These are phyloP conservation scores for Caenorhabditis angaria DNA, from an alignment of 2,888 invertebrate genomes.

Conservation along the genomic window DNA sequence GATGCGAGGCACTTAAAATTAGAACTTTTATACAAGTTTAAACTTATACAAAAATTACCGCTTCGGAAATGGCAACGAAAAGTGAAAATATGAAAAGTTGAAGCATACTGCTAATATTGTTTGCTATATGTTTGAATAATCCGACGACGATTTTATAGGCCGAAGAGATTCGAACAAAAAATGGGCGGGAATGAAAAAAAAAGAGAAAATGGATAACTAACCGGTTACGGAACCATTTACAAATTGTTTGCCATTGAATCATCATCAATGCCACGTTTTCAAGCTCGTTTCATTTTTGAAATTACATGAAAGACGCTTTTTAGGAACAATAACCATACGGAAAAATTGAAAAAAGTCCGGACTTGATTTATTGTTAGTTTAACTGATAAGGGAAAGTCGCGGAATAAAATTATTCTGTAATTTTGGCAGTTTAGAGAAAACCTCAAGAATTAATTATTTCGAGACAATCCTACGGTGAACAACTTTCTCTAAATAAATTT, in stretches of 20 bases:
- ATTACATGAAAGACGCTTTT: too few relatives aligned
- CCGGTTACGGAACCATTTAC: not conserved
- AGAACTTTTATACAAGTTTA: too few relatives aligned
- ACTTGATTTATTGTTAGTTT: too few relatives aligned
- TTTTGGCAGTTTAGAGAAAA: too few relatives aligned
- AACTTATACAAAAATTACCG: not conserved
- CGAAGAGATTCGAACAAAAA: not conserved
- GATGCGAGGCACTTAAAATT: constrained; percentile 68
- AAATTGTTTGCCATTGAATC: not conserved
- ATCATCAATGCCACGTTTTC: not conserved
- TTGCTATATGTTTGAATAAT: constrained; percentile 2
- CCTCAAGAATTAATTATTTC: too few relatives aligned
- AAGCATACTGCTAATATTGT: not conserved
- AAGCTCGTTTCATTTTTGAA: not conserved
- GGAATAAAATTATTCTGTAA: too few relatives aligned
- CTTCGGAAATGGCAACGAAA: not conserved
- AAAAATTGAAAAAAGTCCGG: too few relatives aligned
- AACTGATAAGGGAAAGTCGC: too few relatives aligned
- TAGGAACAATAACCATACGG: too few relatives aligned
- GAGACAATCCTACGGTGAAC: too few relatives aligned
- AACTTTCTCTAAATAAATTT: too few relatives aligned
- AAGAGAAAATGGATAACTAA: not conserved
- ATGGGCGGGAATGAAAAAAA: not conserved
- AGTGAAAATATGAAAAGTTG: not conserved
- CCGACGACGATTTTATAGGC: not conserved